Base-by-base conservation (phyloP, 2,797 vertebrate genomes). In the Artibeus jamaicensis region DNA sequence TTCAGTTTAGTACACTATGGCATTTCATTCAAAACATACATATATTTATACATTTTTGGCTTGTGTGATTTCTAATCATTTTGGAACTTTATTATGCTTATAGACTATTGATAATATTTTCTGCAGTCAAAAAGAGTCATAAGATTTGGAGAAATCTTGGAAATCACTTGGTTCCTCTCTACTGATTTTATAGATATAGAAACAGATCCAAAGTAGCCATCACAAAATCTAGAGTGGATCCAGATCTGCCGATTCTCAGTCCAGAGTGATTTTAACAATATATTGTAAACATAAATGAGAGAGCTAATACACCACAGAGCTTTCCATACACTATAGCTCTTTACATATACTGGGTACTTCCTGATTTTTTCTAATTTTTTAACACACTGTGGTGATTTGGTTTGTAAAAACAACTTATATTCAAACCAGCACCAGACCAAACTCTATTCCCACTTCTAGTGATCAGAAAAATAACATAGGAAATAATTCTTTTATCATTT, bases 41-140 rank as follows among this genome's bases (percentile, higher is more conserved):
- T 37, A 70, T 32, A 81, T 55, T 62, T 73, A 76, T 21, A 73
- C 29, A 48, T 50, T 78, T 34, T 62, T 78, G 10, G 16, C 24
- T 79, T 76, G 14, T 71, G 29, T 95, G 84, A 78, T 86, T 91
- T 85, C 85, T 86, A 88, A 86, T 77, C 22, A n/a, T 5, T 39
- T 9, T 85, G n/a, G 32, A 77, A 53, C 22, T 77, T n/a, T 76
- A 32, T 65, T 46, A 57, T 21, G 50, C 1, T 42, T 93, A 21
- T 67, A 86, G 55, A 70, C 32, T 77, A 89, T 10, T 74, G 15
- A 59, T 16, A 65, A 26, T 86, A 59, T 74, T 96, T 91, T 46
- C 57, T 46, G 73, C 0, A 65, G 11, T 68, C 81, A 90, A 74
- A 86, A 91, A 67, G 39, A 81, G 15, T 53, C n/a, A 76, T 1